Percentiles rank a stretch among this genome's conserved stretches.
phyloP scores from a whole-genome alignment of 2,797 vertebrate genomes.

The Phataginus tetradactyla region DNA sequence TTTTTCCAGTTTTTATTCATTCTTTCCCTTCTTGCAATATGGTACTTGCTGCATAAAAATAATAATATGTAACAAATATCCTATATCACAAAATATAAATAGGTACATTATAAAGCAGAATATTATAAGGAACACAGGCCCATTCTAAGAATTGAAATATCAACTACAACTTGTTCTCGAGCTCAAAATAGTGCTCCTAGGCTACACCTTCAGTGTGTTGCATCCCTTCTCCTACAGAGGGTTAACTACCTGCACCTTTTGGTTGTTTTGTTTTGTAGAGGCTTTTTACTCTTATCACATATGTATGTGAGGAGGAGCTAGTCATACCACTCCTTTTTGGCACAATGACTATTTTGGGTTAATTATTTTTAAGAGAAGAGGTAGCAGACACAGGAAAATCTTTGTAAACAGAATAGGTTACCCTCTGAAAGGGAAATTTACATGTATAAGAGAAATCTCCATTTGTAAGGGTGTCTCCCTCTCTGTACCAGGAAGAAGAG shows the following conservation, averaged over 20 bases:
- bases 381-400: background rate
- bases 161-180: background rate
- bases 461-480: background rate
- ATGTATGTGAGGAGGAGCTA: background rate
- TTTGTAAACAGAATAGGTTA: background rate
- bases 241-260: background rate
- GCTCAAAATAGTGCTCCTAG: background rate
- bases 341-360: background rate
- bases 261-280: background rate
- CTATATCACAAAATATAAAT: background rate
- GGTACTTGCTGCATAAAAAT: background rate
- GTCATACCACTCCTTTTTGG: background rate
- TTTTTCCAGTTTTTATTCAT: background rate
- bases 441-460: background rate
- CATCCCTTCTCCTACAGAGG: background rate
- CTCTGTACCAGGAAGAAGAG: background rate
- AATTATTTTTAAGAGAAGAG: background rate
- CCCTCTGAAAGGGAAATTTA: background rate
- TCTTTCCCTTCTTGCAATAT: background rate
- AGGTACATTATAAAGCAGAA: background rate
- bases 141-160: background rate
- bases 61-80: background rate
- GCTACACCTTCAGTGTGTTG: background rate
- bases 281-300: background rate
- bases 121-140: background rate